phyloP scores from a whole-genome alignment of 2,888 invertebrate species.

The Acleris sparsana region DNA sequence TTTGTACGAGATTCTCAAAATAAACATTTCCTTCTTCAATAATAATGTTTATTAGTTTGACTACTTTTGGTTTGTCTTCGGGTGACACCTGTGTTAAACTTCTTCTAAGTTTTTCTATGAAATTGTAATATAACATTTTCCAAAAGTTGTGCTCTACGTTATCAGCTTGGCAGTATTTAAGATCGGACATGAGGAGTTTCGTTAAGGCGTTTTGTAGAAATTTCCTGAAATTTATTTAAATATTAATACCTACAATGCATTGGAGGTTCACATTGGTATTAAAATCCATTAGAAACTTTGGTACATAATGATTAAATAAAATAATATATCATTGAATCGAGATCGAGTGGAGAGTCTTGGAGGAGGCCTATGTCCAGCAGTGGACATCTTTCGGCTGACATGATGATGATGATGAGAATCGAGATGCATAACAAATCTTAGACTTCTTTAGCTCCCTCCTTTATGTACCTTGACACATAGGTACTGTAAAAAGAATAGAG shows the following conservation, averaged over 20 bases:
- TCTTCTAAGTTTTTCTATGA: conserved; percentile 92
- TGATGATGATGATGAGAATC: too few relatives aligned
- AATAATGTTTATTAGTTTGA: conserved; percentile 85
- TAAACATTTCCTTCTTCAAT: conserved; percentile 92
- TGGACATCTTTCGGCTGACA: too few relatives aligned
- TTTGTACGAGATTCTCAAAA: conserved; percentile 89
- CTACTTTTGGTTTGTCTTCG: conserved; percentile 85
- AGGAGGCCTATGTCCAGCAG: too few relatives aligned
- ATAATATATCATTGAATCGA: too few relatives aligned
- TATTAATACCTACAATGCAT: not conserved
- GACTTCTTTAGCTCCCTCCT: too few relatives aligned
- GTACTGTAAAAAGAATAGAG: too few relatives aligned
- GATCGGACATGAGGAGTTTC: conserved; percentile 88
- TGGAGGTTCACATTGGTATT: not conserved
- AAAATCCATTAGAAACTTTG: too few relatives aligned
- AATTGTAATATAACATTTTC: conserved; percentile 94
- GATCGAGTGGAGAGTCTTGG: too few relatives aligned
- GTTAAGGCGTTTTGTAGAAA: conserved; percentile 87
- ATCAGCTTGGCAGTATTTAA: conserved; percentile 93
- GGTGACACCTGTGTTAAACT: conserved; percentile 84
- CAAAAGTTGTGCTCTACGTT: conserved; percentile 96
- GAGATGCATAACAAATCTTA: too few relatives aligned
- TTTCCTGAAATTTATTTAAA: conserved; percentile 58
- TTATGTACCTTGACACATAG: too few relatives aligned
- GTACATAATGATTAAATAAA: too few relatives aligned